Conservation (phyloP, 2,113 vertebrate species). For the Crotalus horridus region DNA sequence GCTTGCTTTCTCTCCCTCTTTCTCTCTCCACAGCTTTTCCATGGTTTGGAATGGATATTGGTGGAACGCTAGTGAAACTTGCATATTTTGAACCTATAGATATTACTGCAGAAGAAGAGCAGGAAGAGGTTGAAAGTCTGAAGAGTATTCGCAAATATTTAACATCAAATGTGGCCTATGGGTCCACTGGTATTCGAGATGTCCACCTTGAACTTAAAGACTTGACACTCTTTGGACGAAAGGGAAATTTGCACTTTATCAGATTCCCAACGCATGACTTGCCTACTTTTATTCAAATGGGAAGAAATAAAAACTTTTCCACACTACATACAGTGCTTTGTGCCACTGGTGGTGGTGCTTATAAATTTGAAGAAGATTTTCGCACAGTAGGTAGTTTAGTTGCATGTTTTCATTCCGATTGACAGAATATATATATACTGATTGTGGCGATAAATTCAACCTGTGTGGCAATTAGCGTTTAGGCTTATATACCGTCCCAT, state of each 20-base stretch:
- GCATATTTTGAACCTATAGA: slow-evolving; percentile 81
- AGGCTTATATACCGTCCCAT: not conserved
- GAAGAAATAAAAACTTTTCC: slow-evolving; percentile 80
- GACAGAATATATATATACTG: not conserved
- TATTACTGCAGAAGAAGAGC: slow-evolving; percentile 81
- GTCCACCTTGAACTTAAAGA: slow-evolving; percentile 80
- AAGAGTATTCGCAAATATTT: slow-evolving; percentile 82
- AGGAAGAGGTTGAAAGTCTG: slow-evolving; percentile 82
- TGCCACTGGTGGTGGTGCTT: slow-evolving; percentile 80
- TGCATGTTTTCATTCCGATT: not conserved
- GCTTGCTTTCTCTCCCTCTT: not conserved
- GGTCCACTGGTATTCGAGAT: slow-evolving; percentile 79
- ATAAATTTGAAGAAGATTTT: slow-evolving; percentile 84
- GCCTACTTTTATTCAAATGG: slow-evolving; percentile 84
- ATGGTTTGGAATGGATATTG: slow-evolving; percentile 85
- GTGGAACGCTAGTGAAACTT: slow-evolving; percentile 78
- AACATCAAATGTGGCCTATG: slow-evolving; percentile 80
- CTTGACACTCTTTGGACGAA: slow-evolving; percentile 74
- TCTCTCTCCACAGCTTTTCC: slow-evolving; percentile 71
- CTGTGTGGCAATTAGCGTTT: not conserved
- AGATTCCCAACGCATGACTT: slow-evolving; percentile 81
- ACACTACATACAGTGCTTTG: slow-evolving; percentile 82
- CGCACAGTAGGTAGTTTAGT: slow-evolving; percentile 72
- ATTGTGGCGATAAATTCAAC: not conserved
- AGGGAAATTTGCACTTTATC: slow-evolving; percentile 83